A percentile compares a stretch with the other conserved stretches of the same genome.
These are phyloP conservation scores for Siniperca undulata DNA, from an alignment of 2,797 vertebrate genomes.

Conservation along the genomic window DNA sequence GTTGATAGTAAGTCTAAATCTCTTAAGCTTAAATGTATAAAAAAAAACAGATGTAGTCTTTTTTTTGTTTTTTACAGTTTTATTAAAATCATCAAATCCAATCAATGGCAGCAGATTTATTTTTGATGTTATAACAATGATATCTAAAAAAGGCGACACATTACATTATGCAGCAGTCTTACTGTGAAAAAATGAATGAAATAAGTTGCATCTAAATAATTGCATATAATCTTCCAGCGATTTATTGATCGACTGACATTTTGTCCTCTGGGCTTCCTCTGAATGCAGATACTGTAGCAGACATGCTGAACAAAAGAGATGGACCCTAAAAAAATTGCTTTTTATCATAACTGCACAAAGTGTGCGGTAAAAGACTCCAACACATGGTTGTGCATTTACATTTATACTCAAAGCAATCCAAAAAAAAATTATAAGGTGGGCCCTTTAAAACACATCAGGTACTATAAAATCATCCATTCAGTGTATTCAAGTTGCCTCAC, in stretches of 20 bases:
- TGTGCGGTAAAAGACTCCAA: background rate
- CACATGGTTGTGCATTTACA: background rate
- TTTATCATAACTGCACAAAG: background rate
- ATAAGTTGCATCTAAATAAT: background rate
- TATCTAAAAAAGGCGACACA: background rate
- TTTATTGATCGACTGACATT: constrained; percentile 16
- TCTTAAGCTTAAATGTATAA: background rate
- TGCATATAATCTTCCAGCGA: constrained; percentile 12
- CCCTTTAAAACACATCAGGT: background rate
- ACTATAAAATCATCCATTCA: background rate
- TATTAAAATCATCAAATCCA: background rate
- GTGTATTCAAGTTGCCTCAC: background rate
- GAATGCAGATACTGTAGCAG: constrained; percentile 24
- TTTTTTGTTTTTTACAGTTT: background rate
- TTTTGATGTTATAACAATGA: background rate
- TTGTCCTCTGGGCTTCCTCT: constrained; percentile 19
- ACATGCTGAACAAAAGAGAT: background rate
- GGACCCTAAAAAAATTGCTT: background rate
- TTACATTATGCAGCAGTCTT: background rate
- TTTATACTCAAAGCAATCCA: background rate
- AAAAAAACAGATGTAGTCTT: background rate
- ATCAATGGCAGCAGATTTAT: background rate
- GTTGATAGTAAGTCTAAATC: background rate
- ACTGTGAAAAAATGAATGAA: background rate
- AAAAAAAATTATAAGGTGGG: background rate